Percentiles rank a stretch among this genome's conserved stretches.
phyloP scores from a whole-genome alignment of 2,113 vertebrate species.

The Lanius ludovicianus region DNA sequence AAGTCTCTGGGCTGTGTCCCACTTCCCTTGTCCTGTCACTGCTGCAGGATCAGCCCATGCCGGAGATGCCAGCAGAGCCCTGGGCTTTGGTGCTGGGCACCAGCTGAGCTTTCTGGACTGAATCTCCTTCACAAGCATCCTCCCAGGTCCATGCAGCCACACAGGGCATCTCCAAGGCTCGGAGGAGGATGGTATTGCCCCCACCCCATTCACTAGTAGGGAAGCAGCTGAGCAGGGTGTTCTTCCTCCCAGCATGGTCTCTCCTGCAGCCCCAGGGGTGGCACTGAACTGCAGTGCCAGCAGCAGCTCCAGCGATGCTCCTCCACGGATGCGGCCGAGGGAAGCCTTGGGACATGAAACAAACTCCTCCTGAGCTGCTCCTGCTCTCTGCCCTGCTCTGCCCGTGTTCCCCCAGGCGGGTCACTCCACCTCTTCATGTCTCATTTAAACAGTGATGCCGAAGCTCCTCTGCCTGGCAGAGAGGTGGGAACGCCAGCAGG shows the following conservation, averaged over 20 bases:
- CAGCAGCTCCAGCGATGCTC: background rate
- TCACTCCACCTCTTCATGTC: background rate
- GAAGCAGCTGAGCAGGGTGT: background rate
- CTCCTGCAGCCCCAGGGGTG: background rate
- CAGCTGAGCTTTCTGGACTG: background rate
- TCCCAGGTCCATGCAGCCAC: rapidly evolving
- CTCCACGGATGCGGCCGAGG: rapidly evolving
- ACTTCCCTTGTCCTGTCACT: background rate
- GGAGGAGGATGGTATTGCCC: rapidly evolving
- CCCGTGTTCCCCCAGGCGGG: background rate
- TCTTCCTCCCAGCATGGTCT: background rate
- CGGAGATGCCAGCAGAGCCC: rapidly evolving
- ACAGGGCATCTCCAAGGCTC: rapidly evolving
- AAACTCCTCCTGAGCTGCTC: background rate
- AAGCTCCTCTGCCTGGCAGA: background rate
- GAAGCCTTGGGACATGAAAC: background rate
- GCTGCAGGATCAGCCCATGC: background rate
- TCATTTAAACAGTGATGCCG: background rate
- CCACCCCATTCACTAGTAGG: rapidly evolving
- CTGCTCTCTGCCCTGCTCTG: background rate
- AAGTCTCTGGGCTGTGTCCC: background rate
- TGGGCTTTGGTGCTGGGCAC: background rate
- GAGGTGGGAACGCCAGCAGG: background rate
- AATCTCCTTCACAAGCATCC: rapidly evolving
- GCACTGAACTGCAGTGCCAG: background rate